A percentile compares a stretch with the other conserved stretches of the same genome.
Evolutionary conservation across 1,140 invertebrate genomes (phyloP).

Genomic region (Caenorhabditis tropicalis): DNA sequence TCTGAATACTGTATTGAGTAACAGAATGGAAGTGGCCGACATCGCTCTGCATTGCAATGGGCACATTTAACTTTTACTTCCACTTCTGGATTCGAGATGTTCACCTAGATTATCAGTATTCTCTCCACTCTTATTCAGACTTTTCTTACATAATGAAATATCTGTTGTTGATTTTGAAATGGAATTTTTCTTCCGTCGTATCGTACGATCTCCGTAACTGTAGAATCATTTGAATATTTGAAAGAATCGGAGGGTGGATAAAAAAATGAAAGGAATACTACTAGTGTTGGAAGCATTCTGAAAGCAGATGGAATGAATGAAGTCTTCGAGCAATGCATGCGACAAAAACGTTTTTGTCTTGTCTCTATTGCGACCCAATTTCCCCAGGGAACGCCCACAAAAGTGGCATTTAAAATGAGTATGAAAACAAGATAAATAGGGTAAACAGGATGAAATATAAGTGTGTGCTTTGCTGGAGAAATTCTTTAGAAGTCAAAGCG

Average conservation of each 20-base stretch:
- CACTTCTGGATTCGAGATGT: not conserved
- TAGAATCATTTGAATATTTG: not conserved
- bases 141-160: constrained; percentile 19
- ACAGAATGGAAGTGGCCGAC: constrained; percentile 15
- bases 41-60: constrained; percentile 6
- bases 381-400: not conserved
- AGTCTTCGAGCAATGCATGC: constrained; percentile 29
- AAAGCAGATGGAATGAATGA: constrained; percentile 12
- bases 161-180: constrained; percentile 20
- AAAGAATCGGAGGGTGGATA: not conserved
- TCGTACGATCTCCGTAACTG: not conserved
- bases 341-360: constrained; percentile 34
- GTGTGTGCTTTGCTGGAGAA: not conserved
- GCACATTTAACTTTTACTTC: constrained; percentile 22
- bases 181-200: constrained; percentile 14
- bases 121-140: too few relatives aligned
- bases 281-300: not conserved
- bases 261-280: not conserved
- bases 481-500: not conserved
- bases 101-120: not conserved
- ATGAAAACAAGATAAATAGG: not conserved
- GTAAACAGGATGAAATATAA: not conserved
- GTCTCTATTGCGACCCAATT: constrained; percentile 27
- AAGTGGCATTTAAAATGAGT: constrained; percentile 29
- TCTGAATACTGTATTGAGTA: not conserved